phyloP scores from a whole-genome alignment of 2,797 vertebrate species.

The Lithobates sylvaticus region DNA sequence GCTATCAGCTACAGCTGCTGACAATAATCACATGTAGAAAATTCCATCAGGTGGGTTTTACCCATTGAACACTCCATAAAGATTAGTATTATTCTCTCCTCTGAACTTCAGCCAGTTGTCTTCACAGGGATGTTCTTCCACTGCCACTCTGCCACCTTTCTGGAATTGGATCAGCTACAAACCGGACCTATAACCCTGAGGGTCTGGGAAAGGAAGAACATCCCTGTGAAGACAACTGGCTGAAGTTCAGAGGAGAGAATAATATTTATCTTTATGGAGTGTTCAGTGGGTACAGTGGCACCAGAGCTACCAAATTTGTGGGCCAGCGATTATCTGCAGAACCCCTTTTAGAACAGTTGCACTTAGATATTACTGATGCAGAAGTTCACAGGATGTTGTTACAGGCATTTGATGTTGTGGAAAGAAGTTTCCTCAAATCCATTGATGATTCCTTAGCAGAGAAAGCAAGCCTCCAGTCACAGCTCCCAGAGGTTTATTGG shows the following conservation, averaged over 20 bases:
- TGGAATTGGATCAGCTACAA: constrained; percentile 90
- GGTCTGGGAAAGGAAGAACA: constrained; percentile 88
- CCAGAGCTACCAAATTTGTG: constrained; percentile 89
- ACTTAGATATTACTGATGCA: constrained; percentile 82
- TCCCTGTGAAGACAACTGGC: constrained; percentile 90
- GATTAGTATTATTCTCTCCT: too few relatives aligned
- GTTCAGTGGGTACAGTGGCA: constrained; percentile 94
- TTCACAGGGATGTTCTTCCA: too few relatives aligned
- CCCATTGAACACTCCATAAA: too few relatives aligned
- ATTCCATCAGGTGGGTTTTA: too few relatives aligned
- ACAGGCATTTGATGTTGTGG: constrained; percentile 75
- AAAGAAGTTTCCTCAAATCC: constrained; percentile 64
- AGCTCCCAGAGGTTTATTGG: too few relatives aligned
- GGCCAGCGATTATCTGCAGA: constrained; percentile 93
- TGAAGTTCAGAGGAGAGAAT: constrained; percentile 92
- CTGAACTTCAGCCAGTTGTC: too few relatives aligned
- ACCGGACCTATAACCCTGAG: constrained; percentile 87
- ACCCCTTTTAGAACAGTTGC: constrained; percentile 90
- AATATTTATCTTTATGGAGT: constrained; percentile 95
- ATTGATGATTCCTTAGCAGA: too few relatives aligned
- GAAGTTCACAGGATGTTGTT: constrained; percentile 89
- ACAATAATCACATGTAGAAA: too few relatives aligned
- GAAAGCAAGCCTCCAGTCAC: too few relatives aligned
- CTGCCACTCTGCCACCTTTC: constrained; percentile 93
- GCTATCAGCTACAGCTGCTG: too few relatives aligned